Evolutionary conservation across 1,140 invertebrate genomes (phyloP).

Genomic region (Drosophila guanche): DNA sequence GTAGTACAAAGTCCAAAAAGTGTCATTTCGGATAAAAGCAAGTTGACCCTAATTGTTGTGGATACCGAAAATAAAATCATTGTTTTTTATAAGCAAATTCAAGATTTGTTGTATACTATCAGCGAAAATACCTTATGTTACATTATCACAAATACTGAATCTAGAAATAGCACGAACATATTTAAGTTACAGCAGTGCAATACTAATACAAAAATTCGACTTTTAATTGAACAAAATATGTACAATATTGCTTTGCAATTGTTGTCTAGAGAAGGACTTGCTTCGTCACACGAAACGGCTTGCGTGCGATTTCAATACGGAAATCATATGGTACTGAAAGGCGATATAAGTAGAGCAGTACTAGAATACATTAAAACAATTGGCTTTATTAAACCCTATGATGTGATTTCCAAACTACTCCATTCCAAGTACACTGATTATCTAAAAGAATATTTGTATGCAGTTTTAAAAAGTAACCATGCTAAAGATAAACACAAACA

Average conservation of each 20-base stretch:
- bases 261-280: conserved; percentile 33
- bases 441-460: conserved; percentile 48
- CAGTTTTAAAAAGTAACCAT: conserved; percentile 23
- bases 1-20: conserved; percentile 20
- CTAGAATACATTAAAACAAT: conserved; percentile 57
- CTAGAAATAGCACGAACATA: conserved; percentile 1
- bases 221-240: conserved; percentile 50
- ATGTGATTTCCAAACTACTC: conserved; percentile 61
- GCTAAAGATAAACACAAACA: conserved; percentile 18
- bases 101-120: conserved; percentile 35
- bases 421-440: conserved; percentile 40
- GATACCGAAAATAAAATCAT: conserved; percentile 66
- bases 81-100: conserved; percentile 49
- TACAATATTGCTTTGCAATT: conserved; percentile 46
- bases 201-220: conserved; percentile 24
- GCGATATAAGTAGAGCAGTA: conserved; percentile 32
- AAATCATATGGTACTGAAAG: conserved; percentile 55
- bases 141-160: conserved; percentile 37
- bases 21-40: background rate
- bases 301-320: conserved; percentile 51
- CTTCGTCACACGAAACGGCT: conserved; percentile 17
- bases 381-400: conserved; percentile 53
- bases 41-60: conserved; percentile 33
- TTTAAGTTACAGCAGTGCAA: conserved; percentile 37
- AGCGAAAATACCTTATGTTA: conserved; percentile 16